A percentile compares a stretch with the other conserved stretches of the same genome.
phyloP scores from a whole-genome alignment of 2,113 vertebrate genomes.

The Candoia aspera region DNA sequence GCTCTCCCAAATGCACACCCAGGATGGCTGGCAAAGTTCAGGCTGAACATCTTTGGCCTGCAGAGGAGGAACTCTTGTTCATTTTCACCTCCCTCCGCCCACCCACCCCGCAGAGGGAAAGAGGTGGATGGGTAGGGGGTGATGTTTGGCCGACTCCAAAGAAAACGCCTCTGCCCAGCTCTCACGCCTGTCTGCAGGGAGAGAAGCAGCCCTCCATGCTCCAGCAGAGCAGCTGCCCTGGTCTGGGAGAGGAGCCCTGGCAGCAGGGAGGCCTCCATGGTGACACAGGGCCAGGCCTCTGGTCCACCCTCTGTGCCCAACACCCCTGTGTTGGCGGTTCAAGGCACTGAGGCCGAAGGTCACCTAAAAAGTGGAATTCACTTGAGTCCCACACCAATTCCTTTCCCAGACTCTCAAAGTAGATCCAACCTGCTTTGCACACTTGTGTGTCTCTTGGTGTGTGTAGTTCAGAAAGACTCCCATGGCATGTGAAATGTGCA shows the following conservation, averaged over 20 bases:
- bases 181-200: background rate
- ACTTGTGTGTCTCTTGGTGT: fast-evolving
- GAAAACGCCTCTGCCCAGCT: background rate
- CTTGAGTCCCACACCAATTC: background rate
- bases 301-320: background rate
- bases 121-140: background rate
- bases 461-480: background rate
- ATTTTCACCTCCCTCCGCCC: background rate
- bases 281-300: background rate
- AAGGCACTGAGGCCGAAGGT: background rate
- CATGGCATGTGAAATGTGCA: background rate
- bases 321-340: background rate
- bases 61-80: background rate
- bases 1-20: background rate
- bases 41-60: background rate
- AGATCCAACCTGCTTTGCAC: background rate
- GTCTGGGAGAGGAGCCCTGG: background rate
- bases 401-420: background rate
- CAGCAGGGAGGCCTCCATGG: background rate
- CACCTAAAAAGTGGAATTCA: background rate
- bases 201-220: background rate
- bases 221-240: background rate
- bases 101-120: too few relatives aligned
- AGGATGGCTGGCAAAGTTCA: background rate
- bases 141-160: too few relatives aligned